Evolutionary conservation across 2,113 vertebrate species (phyloP).

Genomic region (Tachysurus vachellii): DNA sequence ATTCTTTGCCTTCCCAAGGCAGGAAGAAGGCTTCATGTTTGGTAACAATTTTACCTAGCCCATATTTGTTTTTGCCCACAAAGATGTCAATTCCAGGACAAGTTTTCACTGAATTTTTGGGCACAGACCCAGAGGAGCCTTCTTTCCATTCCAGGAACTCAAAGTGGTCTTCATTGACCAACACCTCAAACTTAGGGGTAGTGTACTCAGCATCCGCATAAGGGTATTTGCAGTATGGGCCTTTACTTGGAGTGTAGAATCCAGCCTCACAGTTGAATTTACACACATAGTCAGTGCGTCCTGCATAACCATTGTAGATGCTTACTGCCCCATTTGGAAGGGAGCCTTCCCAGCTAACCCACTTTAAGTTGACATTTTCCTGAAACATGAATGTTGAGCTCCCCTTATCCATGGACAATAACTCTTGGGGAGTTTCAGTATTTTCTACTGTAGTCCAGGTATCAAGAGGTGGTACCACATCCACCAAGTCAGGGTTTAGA

Average conservation of each 20-base stretch:
- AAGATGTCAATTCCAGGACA: slow-evolving; percentile 37
- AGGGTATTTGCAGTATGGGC: slow-evolving; percentile 57
- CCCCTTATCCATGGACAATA: not conserved
- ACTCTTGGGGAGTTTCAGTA: slow-evolving; percentile 4
- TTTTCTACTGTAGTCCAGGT: slow-evolving; percentile 13
- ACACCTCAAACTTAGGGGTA: slow-evolving; percentile 46
- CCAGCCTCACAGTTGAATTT: slow-evolving; percentile 55
- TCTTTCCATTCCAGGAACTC: slow-evolving; percentile 55
- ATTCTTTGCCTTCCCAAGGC: slow-evolving; percentile 58
- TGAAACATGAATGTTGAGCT: slow-evolving; percentile 43
- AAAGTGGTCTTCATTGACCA: slow-evolving; percentile 56
- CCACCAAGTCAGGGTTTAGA: slow-evolving; percentile 58
- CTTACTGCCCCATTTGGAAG: slow-evolving; percentile 53
- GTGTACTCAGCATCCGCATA: slow-evolving; percentile 48
- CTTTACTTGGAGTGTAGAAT: slow-evolving; percentile 55
- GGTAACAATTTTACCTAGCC: slow-evolving; percentile 58
- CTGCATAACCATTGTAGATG: slow-evolving; percentile 57
- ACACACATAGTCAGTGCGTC: slow-evolving; percentile 57
- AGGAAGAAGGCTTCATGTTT: slow-evolving; percentile 62
- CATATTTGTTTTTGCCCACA: slow-evolving; percentile 62
- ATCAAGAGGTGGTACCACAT: slow-evolving; percentile 60
- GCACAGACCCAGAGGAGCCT: slow-evolving; percentile 49
- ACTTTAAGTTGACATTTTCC: slow-evolving; percentile 54
- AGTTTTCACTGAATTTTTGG: slow-evolving; percentile 46
- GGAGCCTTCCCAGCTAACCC: slow-evolving; percentile 54